A percentile compares a stretch with the other conserved stretches of the same genome.
These are phyloP conservation scores for Blennius ocellaris DNA, from an alignment of 2,113 vertebrate genomes.

Conservation along the genomic window DNA sequence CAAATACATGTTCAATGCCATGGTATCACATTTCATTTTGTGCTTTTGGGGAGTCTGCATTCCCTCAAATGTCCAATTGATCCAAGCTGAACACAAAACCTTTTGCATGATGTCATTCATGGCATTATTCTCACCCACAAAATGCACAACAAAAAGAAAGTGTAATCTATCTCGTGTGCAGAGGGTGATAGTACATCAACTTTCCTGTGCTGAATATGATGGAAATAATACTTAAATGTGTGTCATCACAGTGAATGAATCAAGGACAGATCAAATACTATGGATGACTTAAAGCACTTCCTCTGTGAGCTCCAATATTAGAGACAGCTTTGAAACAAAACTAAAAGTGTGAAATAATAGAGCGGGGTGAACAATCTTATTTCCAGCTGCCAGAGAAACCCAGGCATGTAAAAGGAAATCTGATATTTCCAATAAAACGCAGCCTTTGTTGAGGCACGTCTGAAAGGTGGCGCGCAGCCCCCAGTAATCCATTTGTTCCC, in stretches of 20 bases:
- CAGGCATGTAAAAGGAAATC: constrained; percentile 58
- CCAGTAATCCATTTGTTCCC: constrained; percentile 46
- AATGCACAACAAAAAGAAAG: no score
- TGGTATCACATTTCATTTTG: no score
- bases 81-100: no score
- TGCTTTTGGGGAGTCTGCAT: no score
- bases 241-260: not conserved
- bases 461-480: constrained; percentile 50
- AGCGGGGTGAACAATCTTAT: constrained; percentile 27
- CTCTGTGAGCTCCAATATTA: constrained; percentile 11
- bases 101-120: no score
- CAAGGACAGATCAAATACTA: not conserved
- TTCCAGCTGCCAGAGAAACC: constrained; percentile 48
- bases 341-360: constrained; percentile 33
- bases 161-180: no score
- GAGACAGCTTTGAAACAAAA: constrained; percentile 15
- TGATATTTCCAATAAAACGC: constrained; percentile 65
- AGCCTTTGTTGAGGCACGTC: constrained; percentile 34
- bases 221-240: no score
- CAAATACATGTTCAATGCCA: no score
- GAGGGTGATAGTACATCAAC: no score
- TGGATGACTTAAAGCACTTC: not conserved
- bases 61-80: no score
- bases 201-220: no score
- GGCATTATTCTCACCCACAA: no score